Percentiles rank a stretch among this genome's conserved stretches.
Evolutionary conservation across 2,113 vertebrate species (phyloP).

Genomic region (Danio rerio): DNA sequence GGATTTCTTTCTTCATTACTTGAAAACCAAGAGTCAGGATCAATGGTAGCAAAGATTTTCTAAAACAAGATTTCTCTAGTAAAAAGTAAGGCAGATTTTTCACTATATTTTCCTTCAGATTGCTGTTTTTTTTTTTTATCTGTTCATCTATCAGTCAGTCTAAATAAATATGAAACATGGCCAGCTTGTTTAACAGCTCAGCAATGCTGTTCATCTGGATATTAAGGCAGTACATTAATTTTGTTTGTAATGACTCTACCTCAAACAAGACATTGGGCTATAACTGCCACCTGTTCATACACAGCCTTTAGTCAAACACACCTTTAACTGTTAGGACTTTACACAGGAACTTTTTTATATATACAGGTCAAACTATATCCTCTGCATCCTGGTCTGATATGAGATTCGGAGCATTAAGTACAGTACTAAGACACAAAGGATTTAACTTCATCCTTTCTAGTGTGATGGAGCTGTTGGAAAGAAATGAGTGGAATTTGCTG

Average conservation of each 20-base stretch:
- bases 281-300: not conserved
- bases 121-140: not conserved
- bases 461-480: constrained; percentile 12
- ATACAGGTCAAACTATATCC: constrained; percentile 1
- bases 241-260: constrained; percentile 20
- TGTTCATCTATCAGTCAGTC: not conserved
- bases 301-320: constrained; percentile 19
- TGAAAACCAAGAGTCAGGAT: not conserved
- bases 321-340: constrained; percentile 9
- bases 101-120: constrained; percentile 3
- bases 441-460: not conserved
- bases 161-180: not conserved
- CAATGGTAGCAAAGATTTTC: not conserved
- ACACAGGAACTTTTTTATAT: not conserved
- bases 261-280: not conserved
- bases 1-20: constrained; percentile 1
- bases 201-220: not conserved
- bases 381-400: constrained; percentile 4
- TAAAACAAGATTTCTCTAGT: not conserved
- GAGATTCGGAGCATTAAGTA: not conserved
- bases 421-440: not conserved
- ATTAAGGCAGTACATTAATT: not conserved
- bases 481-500: not conserved
- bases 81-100: not conserved
- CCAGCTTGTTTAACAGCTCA: not conserved